phyloP scores from a whole-genome alignment of 2,113 vertebrate species.

The Hippoglossus stenolepis region DNA sequence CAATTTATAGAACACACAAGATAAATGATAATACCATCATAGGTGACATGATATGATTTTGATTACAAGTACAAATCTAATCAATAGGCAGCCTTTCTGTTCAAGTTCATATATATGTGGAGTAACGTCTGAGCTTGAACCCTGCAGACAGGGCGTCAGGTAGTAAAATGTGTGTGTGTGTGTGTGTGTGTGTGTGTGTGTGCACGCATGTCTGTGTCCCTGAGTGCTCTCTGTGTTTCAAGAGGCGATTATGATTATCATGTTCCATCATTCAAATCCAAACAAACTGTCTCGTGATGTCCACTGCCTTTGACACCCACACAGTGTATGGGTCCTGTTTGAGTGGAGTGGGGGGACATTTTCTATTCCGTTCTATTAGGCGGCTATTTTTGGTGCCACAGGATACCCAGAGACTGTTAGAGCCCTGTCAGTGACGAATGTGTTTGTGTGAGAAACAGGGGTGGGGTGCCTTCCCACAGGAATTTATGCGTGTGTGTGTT shows the following conservation, averaged over 20 bases:
- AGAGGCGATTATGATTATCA: slow-evolving; percentile 46
- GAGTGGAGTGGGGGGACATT: slow-evolving; percentile 47
- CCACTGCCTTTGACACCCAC: slow-evolving; percentile 51
- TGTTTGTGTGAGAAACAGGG: slow-evolving; percentile 76
- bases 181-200: not conserved
- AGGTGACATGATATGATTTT: too few species aligned
- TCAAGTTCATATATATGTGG: too few species aligned
- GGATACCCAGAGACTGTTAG: slow-evolving; percentile 72
- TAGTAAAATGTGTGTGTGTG: too few species aligned
- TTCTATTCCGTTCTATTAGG: slow-evolving; percentile 63
- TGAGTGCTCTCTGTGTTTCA: slow-evolving; percentile 25
- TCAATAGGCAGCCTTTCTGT: too few species aligned
- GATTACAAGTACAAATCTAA: too few species aligned
- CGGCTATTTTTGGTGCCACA: slow-evolving; percentile 75
- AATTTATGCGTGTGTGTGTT: slow-evolving; percentile 21
- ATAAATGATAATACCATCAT: too few species aligned
- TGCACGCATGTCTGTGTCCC: not conserved
- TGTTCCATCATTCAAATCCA: slow-evolving; percentile 72
- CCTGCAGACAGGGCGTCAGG: too few species aligned
- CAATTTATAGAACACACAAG: too few species aligned
- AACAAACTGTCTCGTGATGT: slow-evolving; percentile 53
- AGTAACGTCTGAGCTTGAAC: too few species aligned
- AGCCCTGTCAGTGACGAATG: slow-evolving; percentile 77
- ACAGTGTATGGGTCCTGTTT: slow-evolving; percentile 46
- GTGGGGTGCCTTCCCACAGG: slow-evolving; percentile 74